Evolutionary conservation across 2,888 invertebrate species (phyloP), one percentile per base, ranked within the genome.

Genomic region (Melitaea athalia): DNA sequence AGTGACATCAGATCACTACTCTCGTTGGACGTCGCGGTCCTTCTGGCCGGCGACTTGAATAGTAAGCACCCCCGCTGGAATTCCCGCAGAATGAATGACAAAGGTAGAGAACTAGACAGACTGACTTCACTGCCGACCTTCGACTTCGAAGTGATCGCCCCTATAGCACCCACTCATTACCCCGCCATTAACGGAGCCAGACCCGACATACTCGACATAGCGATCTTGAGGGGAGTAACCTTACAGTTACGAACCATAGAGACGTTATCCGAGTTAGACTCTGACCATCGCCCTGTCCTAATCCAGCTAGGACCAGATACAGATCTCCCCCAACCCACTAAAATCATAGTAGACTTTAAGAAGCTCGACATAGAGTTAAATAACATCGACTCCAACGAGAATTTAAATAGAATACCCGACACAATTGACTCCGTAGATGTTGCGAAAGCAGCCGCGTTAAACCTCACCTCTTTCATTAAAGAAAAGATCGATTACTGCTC

Each of bases 41-140:
- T 70, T 33, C n/a, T 67, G 42, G 67, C 52, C 8, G 70, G 62
- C 5, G 67, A 70, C 45, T 17, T 67, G 0, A 67, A 70, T n/a
- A 31, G 57, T 49, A 70, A 64, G 33, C 61, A 70, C n/a, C 10
- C 38, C 10, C n/a, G n/a, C n/a, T n/a, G 49, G 50, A 4, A 59
- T n/a, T n/a, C n/a, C n/a, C n/a, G n/a, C n/a, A n/a, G n/a, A n/a
- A n/a, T n/a, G n/a, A 65, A 65, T 1, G 5, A 6, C 0, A 60
- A 52, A 3, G 52, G 52, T 4, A 3, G 0, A 0, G 1, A 17
- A 11, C 52, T 52, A 3, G 52, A 52, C 24, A n/a, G 52, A 1
- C 12, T 52, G 3, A 24, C 5, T 2, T 52, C 52, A 8, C 52
- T 52, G 7, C 15, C 52, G 7, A 12, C 24, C 0, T 24, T 52